Percentiles rank a stretch among this genome's conserved stretches.
Evolutionary conservation across 2,888 invertebrate species (phyloP).

Genomic region (Gymnoscelis rufifasciata): DNA sequence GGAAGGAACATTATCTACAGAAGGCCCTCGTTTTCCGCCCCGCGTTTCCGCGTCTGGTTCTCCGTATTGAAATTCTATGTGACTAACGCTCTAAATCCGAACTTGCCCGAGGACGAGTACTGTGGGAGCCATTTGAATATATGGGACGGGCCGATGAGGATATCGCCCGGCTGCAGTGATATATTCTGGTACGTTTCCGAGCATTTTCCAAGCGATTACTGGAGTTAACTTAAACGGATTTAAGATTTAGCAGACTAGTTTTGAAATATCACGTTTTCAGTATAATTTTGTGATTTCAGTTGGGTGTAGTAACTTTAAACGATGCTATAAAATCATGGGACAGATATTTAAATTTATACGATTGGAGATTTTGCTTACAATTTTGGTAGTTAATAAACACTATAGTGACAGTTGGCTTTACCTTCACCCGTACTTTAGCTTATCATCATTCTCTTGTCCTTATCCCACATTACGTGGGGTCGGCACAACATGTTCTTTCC

Average conservation of each 20-base stretch:
- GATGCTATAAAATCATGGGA: not conserved
- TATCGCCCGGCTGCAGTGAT: constrained; percentile 88
- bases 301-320: constrained; percentile 9
- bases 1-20: constrained; percentile 76
- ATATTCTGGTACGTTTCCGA: constrained; percentile 84
- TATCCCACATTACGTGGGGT: too few species aligned
- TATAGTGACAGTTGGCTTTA: too few species aligned
- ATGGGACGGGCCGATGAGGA: constrained; percentile 90
- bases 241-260: constrained; percentile 17
- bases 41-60: constrained; percentile 90
- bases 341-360: too few species aligned
- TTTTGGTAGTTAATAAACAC: too few species aligned
- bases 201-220: constrained; percentile 27
- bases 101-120: constrained; percentile 84
- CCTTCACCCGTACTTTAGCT: too few species aligned
- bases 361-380: too few species aligned
- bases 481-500: too few species aligned
- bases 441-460: too few species aligned
- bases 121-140: constrained; percentile 91
- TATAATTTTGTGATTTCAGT: constrained; percentile 21
- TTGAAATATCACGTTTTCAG: constrained; percentile 11
- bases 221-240: constrained; percentile 19
- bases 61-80: constrained; percentile 92
- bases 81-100: constrained; percentile 81
- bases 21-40: constrained; percentile 79